phyloP scores from a whole-genome alignment of 2,888 invertebrate species.

The Mantis religiosa region DNA sequence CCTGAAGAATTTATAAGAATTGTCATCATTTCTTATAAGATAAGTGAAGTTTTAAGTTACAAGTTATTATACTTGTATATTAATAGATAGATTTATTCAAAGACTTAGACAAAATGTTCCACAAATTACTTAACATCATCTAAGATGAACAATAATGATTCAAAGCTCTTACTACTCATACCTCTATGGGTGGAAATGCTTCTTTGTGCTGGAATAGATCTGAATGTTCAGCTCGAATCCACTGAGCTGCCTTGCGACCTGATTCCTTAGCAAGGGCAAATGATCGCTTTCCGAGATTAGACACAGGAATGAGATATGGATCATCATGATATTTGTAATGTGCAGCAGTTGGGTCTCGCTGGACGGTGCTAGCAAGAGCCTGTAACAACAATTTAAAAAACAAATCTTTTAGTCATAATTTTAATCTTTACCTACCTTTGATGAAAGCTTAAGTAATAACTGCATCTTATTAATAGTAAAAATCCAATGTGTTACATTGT shows the following conservation, averaged over 20 bases:
- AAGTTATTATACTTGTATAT: too few relatives aligned
- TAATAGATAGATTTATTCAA: too few relatives aligned
- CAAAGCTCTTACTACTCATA: slow-evolving; percentile 32
- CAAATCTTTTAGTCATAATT: not conserved
- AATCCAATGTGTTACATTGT: too few relatives aligned
- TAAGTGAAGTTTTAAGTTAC: too few relatives aligned
- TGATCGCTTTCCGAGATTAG: slow-evolving; percentile 62
- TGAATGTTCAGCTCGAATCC: slow-evolving; percentile 71
- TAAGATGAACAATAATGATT: not conserved
- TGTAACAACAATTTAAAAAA: slow-evolving; percentile 33
- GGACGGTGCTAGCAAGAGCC: slow-evolving; percentile 74
- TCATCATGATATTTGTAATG: slow-evolving; percentile 91
- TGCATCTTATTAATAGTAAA: not conserved
- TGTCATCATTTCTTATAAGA: too few relatives aligned
- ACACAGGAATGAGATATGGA: slow-evolving; percentile 76
- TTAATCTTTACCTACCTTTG: too few relatives aligned
- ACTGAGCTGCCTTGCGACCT: slow-evolving; percentile 80
- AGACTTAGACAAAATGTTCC: too few relatives aligned
- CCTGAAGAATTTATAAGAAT: too few relatives aligned
- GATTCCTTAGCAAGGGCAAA: slow-evolving; percentile 80
- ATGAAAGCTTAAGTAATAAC: not conserved
- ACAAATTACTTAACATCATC: too few relatives aligned
- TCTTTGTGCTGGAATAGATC: slow-evolving; percentile 61
- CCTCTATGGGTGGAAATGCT: slow-evolving; percentile 61
- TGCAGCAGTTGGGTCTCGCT: slow-evolving; percentile 77